Base-by-base conservation (phyloP, 2,113 vertebrate genomes). In the Ornithorhynchus anatinus region DNA sequence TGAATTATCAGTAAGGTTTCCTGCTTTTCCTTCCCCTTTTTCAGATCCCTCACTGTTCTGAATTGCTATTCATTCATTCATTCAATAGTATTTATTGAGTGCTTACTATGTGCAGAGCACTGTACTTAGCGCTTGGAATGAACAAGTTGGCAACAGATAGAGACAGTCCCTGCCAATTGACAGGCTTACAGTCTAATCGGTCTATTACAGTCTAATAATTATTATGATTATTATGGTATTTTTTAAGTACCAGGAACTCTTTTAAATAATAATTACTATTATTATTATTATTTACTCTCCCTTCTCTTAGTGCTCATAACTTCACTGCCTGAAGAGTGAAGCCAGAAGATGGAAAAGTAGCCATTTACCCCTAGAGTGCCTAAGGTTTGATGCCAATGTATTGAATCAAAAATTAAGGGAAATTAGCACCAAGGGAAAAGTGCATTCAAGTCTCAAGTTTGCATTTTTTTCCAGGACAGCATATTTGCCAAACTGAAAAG, bases 401-500 rank as follows among this genome's bases (percentile, higher is more conserved):
- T 51, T 76, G 69, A 65, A 68, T 43, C 56, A 59, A 54, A 78
- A 82, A 69, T 62, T 47, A 69, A 40, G 38, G 37, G 32, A 80
- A 79, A 68, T 63, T 23, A 0, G 31, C 38, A 39, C 75, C 32
- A 1, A 52, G 74, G 65, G 75, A 79, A 47, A 69, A 22, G 43
- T 47, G 65, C 79, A 69, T 83, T 79, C 72, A 82, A 73, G 74
- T 35, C 33, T 48, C 54, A 65, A 65, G 77, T 77, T 79, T 74
- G 59, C 77, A 66, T 57, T 65, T 83, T 71, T 53, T 78, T 51
- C 52, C 73, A 54, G n/a, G 51, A 27, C 16, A 37, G 33, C 58
- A 56, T 76, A 80, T 81, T 81, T 74, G 78, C 72, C 71, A 80
- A 83, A 79, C 51, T 83, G 70, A 64, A 51, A 50, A 50, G 74